A percentile compares a stretch with the other conserved stretches of the same genome.
Conservation (phyloP, 2,113 vertebrate genomes). For the Myrmecophaga tridactyla region DNA sequence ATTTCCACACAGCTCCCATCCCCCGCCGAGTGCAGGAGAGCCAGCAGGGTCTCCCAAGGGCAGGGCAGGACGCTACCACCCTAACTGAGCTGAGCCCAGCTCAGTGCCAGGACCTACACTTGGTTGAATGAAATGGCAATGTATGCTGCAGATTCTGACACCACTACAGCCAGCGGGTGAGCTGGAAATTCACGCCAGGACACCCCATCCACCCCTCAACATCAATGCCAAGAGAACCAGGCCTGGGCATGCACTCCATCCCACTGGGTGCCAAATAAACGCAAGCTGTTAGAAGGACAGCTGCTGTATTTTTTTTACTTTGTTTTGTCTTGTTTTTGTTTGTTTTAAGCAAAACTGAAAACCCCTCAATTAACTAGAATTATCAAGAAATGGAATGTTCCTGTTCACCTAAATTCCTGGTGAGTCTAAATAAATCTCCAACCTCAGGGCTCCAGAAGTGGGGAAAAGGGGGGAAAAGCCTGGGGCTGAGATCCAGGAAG, state of each 20-base stretch:
- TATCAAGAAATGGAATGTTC: background rate
- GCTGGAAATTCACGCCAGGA: background rate
- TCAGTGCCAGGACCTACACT: background rate
- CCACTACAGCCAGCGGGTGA: background rate
- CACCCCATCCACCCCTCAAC: background rate
- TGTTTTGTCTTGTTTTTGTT: background rate
- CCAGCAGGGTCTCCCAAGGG: background rate
- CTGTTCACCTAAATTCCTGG: background rate
- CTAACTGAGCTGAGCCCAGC: background rate
- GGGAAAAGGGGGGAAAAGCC: background rate
- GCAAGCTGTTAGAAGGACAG: background rate
- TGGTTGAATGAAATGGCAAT: background rate
- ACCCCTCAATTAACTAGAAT: background rate
- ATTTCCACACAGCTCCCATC: no score
- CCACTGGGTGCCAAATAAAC: background rate
- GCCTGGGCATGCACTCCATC: background rate
- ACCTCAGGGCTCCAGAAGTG: background rate
- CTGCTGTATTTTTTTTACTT: no score
- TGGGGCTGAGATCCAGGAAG: background rate
- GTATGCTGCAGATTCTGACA: background rate
- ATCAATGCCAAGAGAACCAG: background rate
- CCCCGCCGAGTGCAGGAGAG: no score
- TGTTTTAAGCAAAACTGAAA: background rate
- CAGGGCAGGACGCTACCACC: background rate
- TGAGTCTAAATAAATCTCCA: background rate